These are phyloP conservation scores for Manacus vitellinus DNA, from an alignment of 2,113 vertebrate species.

Conservation along the genomic window DNA sequence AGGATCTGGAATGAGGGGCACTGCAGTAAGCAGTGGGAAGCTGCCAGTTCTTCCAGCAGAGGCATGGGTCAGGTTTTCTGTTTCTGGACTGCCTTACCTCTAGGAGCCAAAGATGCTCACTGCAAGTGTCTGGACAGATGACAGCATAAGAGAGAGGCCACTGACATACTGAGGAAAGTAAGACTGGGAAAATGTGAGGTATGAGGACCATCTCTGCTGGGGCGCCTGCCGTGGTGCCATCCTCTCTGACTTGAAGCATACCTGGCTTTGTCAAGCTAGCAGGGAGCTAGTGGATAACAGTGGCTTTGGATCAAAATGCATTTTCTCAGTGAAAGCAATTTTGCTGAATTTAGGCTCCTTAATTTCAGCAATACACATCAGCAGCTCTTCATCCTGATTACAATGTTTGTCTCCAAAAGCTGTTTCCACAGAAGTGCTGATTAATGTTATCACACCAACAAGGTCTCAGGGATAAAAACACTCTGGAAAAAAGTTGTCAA, in stretches of 20 bases:
- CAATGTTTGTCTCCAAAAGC: slow-evolving; percentile 48
- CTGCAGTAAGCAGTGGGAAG: background rate
- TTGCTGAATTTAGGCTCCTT: slow-evolving; percentile 44
- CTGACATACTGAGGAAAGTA: background rate
- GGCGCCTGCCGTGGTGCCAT: background rate
- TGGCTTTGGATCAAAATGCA: background rate
- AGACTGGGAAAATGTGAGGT: background rate
- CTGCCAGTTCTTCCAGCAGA: background rate
- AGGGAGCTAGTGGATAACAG: background rate
- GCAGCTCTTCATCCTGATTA: slow-evolving; percentile 59
- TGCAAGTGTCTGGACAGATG: background rate
- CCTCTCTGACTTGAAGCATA: fast-evolving
- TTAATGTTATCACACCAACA: slow-evolving; percentile 64
- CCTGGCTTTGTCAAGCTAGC: background rate
- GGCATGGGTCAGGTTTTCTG: background rate
- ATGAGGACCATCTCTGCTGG: background rate
- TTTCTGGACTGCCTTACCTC: background rate
- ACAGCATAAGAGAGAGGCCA: background rate
- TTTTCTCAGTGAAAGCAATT: background rate
- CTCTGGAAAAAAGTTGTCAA: background rate
- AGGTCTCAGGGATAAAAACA: slow-evolving; percentile 40
- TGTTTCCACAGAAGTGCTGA: slow-evolving; percentile 53
- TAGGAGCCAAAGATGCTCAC: background rate
- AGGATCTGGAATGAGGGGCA: background rate
- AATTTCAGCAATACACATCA: slow-evolving; percentile 60